A percentile compares a stretch with the other conserved stretches of the same genome.
Conservation (phyloP, 2,888 invertebrate genomes). For the Polyommatus iphigenia region DNA sequence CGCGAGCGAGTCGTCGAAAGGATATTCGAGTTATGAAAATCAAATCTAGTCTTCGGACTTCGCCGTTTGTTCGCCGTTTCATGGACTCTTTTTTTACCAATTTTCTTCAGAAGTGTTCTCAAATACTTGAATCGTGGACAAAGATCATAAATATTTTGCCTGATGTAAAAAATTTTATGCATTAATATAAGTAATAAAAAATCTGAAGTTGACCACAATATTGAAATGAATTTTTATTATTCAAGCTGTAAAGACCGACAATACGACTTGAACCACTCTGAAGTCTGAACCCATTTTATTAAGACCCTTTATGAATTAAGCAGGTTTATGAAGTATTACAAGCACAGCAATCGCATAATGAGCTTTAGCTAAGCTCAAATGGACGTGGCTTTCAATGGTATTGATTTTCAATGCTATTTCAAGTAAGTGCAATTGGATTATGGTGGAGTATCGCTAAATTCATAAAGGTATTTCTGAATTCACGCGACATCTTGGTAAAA, state of each 20-base stretch:
- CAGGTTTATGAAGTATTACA: constrained; percentile 26
- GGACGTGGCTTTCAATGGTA: constrained; percentile 23
- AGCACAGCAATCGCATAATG: constrained; percentile 21
- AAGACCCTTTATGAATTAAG: constrained; percentile 36
- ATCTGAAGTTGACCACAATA: not conserved
- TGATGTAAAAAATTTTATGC: not conserved
- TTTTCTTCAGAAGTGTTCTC: not conserved
- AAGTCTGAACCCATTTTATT: constrained; percentile 1
- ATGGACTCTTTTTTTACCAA: not conserved
- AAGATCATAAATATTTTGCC: not conserved
- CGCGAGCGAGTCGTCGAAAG: no score
- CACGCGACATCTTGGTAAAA: not conserved
- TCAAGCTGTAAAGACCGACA: not conserved
- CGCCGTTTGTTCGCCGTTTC: no score
- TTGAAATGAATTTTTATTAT: constrained; percentile 3
- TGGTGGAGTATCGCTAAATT: not conserved
- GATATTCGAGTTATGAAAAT: no score
- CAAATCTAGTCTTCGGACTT: no score
- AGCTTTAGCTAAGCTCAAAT: constrained; percentile 29
- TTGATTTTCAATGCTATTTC: constrained; percentile 28
- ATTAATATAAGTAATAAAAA: not conserved
- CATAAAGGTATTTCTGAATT: not conserved
- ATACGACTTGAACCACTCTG: constrained; percentile 7
- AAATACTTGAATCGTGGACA: not conserved
- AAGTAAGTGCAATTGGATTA: constrained; percentile 23